These are phyloP conservation scores for Molorchus minor DNA, from an alignment of 2,888 invertebrate genomes.

Conservation along the genomic window DNA sequence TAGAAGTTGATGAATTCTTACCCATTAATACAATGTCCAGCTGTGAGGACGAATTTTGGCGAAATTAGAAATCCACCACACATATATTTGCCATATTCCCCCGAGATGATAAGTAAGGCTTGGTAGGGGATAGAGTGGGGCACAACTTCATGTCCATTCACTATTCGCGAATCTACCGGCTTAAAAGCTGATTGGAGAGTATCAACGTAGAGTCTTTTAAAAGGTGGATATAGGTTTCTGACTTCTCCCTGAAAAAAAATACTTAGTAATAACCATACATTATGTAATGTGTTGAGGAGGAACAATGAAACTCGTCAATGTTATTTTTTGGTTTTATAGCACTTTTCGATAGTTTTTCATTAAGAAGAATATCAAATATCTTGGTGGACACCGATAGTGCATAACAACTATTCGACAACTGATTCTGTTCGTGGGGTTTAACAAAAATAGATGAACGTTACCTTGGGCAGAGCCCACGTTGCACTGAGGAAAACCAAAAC, in stretches of 20 bases:
- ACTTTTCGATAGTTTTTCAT: background rate
- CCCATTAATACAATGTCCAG: constrained; percentile 37
- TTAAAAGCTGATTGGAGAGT: background rate
- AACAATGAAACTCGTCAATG: background rate
- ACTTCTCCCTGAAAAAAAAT: background rate
- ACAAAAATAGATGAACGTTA: background rate
- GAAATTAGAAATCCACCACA: constrained; percentile 41
- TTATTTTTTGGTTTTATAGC: background rate
- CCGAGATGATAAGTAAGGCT: constrained; percentile 23
- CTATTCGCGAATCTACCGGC: constrained; percentile 21
- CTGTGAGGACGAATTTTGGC: constrained; percentile 33
- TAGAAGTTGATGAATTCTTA: constrained; percentile 14
- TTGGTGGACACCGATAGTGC: too few relatives aligned
- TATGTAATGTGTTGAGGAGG: background rate
- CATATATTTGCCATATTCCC: constrained; percentile 15
- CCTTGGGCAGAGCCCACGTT: constrained; percentile 5
- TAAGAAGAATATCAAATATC: background rate
- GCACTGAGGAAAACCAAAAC: background rate
- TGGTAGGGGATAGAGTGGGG: constrained; percentile 41
- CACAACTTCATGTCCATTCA: constrained; percentile 36
- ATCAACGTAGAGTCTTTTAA: constrained; percentile 5
- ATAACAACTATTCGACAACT: too few relatives aligned
- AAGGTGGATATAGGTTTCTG: background rate
- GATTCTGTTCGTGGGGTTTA: too few relatives aligned
- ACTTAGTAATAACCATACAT: background rate